Evolutionary conservation across 2,888 invertebrate species (phyloP), one percentile per base, ranked within the genome.

Genomic region (Biston betularia): DNA sequence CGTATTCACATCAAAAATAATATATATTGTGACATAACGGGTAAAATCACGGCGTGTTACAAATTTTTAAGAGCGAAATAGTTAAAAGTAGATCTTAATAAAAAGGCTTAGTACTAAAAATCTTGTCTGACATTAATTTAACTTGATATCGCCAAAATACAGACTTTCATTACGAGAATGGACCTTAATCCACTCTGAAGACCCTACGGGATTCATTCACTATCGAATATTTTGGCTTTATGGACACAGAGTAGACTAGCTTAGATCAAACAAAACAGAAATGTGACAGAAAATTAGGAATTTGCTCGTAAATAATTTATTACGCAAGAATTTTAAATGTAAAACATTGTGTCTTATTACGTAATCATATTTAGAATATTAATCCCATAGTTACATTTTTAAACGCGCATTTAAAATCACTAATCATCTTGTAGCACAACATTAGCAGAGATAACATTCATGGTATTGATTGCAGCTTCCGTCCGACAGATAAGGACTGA

Each of bases 391-490:
- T n/a, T 50, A 34, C n/a, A 34, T 49, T 50, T 34, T n/a, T 6
- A n/a, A 38, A 6, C 11, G 38, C 8, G 6, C 6, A 9, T 46
- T 12, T 49, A 24, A 9, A 12, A 48, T 58, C 53, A 38, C 45
- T 62, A 45, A 49, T 56, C 14, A 50, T 50, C 45, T 12, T 56
- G 24, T 53, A 44, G 38, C 46, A 46, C 42, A 55, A 10, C n/a
- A 59, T 14, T 35, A 44, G 24, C 42, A 11, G 45, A 55, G 40
- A 42, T 24, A 66, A 45, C 74, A 79, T 76, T 76, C 69, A 64
- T 60, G 74, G 75, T 86, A 90, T 92, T 85, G 89, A 90, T 90
- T 81, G 67, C 79, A 84, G 82, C 85, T 85, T 87, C 86, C 84
- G 81, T 81, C 76, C 72, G 67, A 67, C 68, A 76, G 89, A 89